A percentile compares a stretch with the other conserved stretches of the same genome.
These are phyloP conservation scores for Mesorhabditis spiculigera DNA, from an alignment of 2,888 invertebrate genomes.

Conservation along the genomic window DNA sequence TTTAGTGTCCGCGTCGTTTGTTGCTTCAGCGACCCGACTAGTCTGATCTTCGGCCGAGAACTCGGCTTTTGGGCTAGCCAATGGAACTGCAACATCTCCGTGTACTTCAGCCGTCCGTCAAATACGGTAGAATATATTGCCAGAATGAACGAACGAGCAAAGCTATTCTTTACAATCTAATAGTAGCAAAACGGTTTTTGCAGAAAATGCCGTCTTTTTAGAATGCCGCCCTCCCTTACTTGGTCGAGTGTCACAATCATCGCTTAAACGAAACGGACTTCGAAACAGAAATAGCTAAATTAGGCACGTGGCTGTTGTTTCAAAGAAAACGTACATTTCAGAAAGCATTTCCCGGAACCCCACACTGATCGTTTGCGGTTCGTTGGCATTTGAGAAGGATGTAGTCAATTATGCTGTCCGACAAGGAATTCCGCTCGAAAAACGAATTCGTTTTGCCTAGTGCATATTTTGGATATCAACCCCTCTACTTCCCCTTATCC, in stretches of 20 bases:
- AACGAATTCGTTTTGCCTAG: neutral
- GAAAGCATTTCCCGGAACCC: neutral
- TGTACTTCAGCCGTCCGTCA: neutral
- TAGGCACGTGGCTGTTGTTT: neutral
- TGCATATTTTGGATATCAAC: too few relatives aligned
- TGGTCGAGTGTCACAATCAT: neutral
- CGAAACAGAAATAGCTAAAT: neutral
- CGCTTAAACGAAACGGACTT: neutral
- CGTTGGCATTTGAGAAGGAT: constrained; percentile 1
- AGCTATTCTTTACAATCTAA: neutral
- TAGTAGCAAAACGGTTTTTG: neutral
- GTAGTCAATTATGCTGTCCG: constrained; percentile 4
- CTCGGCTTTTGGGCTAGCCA: neutral
- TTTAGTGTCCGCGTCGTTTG: neutral
- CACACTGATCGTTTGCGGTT: constrained; percentile 2
- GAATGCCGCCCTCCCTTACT: neutral
- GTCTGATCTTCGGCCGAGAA: neutral
- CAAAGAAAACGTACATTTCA: neutral
- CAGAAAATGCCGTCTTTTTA: too few relatives aligned
- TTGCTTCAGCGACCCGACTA: constrained; percentile 3
- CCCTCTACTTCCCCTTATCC: too few relatives aligned
- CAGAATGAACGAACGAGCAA: neutral
- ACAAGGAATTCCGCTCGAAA: constrained; percentile 2
- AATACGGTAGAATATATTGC: too few relatives aligned
- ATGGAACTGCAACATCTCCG: neutral